Evolutionary conservation across 1,140 invertebrate genomes (phyloP).

Genomic region (Diorhabda carinulata): DNA sequence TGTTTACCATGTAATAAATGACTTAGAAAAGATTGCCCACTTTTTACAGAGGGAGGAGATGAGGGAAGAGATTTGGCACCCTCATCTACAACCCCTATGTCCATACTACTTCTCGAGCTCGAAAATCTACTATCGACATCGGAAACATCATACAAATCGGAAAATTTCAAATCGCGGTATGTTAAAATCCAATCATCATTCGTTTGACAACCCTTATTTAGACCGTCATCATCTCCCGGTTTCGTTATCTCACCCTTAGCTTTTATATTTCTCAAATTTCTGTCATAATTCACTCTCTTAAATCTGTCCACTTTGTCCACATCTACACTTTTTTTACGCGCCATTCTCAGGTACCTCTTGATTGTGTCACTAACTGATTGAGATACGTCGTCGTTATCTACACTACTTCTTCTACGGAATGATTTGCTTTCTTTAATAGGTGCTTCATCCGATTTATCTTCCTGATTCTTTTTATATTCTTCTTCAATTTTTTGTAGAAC

Average conservation of each 20-base stretch:
- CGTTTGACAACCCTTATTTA: constrained; percentile 70
- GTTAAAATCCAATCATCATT: constrained; percentile 66
- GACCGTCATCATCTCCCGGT: constrained; percentile 66
- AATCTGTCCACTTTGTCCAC: constrained; percentile 76
- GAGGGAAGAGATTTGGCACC: constrained; percentile 39
- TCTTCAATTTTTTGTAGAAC: constrained; percentile 53
- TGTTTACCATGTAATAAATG: constrained; percentile 59
- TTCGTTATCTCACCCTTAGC: constrained; percentile 71
- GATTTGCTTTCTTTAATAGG: constrained; percentile 44
- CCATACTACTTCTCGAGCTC: constrained; percentile 55
- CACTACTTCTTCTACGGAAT: constrained; percentile 60
- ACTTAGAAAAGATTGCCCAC: constrained; percentile 62
- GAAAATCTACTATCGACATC: constrained; percentile 48
- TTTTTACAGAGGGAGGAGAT: constrained; percentile 54
- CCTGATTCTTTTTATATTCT: constrained; percentile 46
- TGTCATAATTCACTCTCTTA: constrained; percentile 83
- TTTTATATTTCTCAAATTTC: constrained; percentile 78
- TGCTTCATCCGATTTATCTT: constrained; percentile 46
- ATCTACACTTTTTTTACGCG: constrained; percentile 77
- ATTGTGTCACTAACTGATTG: constrained; percentile 82
- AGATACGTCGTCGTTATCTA: constrained; percentile 78
- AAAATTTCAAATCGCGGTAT: constrained; percentile 44
- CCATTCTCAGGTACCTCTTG: constrained; percentile 78
- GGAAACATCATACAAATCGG: constrained; percentile 34
- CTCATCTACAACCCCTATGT: constrained; percentile 49